phyloP scores from a whole-genome alignment of 1,140 invertebrate species.

The Myzus persicae region DNA sequence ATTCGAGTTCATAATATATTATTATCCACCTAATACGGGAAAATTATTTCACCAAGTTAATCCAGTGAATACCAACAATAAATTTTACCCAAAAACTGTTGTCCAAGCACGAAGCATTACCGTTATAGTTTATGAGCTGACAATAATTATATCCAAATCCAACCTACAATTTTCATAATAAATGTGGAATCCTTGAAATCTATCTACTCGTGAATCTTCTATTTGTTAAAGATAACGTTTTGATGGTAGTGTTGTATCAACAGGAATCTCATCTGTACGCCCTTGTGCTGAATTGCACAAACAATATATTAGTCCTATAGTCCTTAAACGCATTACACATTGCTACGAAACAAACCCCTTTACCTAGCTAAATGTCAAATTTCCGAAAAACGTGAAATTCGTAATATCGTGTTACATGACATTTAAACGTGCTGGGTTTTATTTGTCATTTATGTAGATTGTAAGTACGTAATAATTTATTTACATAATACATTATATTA shows the following conservation, averaged over 20 bases:
- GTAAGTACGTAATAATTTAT: neutral
- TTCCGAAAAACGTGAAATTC: neutral
- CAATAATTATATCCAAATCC: neutral
- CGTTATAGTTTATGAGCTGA: neutral
- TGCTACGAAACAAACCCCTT: neutral
- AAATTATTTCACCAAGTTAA: neutral
- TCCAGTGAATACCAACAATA: neutral
- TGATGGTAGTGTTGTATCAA: neutral
- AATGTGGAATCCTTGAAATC: constrained; percentile 34
- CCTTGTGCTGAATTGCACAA: constrained; percentile 42
- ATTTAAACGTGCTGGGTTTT: neutral
- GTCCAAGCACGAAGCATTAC: neutral
- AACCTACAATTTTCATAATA: constrained; percentile 26
- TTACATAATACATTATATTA: neutral
- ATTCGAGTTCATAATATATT: neutral
- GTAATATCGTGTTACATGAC: neutral
- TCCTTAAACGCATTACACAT: neutral
- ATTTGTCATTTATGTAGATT: constrained; percentile 7
- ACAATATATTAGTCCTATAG: neutral
- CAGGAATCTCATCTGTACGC: neutral
- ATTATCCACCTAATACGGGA: no score
- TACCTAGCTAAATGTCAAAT: neutral
- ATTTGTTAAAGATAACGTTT: neutral
- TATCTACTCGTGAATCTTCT: constrained; percentile 45
- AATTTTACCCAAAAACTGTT: neutral